phyloP scores from a whole-genome alignment of 2,113 vertebrate species.

The Picathartes gymnocephalus region DNA sequence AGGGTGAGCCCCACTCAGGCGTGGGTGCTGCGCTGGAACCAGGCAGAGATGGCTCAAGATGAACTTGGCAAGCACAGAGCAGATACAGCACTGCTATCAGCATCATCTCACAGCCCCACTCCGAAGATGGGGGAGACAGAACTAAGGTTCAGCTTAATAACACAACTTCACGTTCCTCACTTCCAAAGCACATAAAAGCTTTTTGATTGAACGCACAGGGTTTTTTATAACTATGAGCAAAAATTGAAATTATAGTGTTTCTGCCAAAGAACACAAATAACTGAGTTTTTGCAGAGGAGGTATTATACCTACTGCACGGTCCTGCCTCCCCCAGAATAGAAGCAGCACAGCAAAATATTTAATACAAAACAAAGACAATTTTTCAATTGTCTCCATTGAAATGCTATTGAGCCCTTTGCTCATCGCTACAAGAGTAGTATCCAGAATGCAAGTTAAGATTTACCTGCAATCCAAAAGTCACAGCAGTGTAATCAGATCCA shows the following conservation, averaged over 20 bases:
- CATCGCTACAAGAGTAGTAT: background rate
- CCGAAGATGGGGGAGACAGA: background rate
- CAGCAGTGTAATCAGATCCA: background rate
- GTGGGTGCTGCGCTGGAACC: background rate
- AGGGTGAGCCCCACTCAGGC: background rate
- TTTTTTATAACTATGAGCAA: slow-evolving; percentile 4
- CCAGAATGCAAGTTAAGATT: background rate
- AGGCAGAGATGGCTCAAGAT: background rate
- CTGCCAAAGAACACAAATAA: background rate
- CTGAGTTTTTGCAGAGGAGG: background rate
- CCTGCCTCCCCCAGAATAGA: background rate
- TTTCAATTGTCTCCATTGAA: background rate
- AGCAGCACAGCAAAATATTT: background rate
- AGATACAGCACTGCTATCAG: background rate
- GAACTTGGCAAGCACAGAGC: background rate
- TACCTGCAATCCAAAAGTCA: background rate
- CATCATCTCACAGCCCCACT: accelerated
- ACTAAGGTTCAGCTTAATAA: background rate
- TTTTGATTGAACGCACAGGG: background rate
- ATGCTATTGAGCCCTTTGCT: background rate
- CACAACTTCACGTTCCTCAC: background rate
- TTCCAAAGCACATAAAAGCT: background rate
- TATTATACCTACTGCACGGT: background rate
- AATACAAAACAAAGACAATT: background rate
- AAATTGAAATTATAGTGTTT: slow-evolving; percentile 30